Conservation (phyloP, 2,113 vertebrate genomes). For the Ctenomys sociabilis region DNA sequence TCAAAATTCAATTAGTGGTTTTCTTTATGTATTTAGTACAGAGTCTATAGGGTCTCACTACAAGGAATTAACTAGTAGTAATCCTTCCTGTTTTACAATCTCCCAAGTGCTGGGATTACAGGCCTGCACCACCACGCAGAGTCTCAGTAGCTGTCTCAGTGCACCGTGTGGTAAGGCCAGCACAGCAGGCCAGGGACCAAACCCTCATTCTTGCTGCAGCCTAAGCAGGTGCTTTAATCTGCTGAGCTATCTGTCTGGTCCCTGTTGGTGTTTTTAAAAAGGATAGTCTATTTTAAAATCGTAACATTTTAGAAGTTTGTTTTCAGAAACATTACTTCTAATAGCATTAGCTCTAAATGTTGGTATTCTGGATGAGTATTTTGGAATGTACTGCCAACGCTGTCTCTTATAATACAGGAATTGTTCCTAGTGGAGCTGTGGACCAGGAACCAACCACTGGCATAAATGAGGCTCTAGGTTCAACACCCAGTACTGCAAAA, state of each 20-base stretch:
- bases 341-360: neutral
- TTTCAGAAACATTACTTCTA: neutral
- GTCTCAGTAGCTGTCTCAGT: too few species aligned
- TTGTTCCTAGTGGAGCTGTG: neutral
- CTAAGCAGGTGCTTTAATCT: too few species aligned
- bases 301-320: neutral
- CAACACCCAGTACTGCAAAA: neutral
- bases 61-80: too few species aligned
- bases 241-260: too few species aligned
- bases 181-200: too few species aligned
- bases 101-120: too few species aligned
- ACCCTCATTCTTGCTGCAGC: too few species aligned
- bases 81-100: too few species aligned
- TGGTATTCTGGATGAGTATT: neutral
- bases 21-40: too few species aligned
- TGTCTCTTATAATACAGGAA: neutral
- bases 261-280: neutral
- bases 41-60: too few species aligned
- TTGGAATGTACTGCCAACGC: neutral
- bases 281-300: neutral
- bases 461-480: neutral
- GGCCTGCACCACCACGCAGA: too few species aligned
- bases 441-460: neutral
- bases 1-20: neutral
- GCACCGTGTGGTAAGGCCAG: too few species aligned